Evolutionary conservation across 2,113 vertebrate genomes (phyloP).

Genomic region (Ictalurus punctatus): DNA sequence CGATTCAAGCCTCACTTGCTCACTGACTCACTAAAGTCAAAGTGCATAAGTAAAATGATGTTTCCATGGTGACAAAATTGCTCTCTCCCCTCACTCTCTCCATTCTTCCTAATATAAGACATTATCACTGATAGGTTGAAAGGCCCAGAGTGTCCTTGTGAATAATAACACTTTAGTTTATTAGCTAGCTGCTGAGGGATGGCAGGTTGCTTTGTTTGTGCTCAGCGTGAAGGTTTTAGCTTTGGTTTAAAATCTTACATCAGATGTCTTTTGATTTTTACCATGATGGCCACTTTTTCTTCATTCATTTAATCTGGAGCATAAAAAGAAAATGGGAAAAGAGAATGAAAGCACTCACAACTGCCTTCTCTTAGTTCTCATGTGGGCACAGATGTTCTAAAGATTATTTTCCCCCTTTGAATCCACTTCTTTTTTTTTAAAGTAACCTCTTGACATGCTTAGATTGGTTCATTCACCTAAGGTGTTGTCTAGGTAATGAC

Average conservation of each 20-base stretch:
- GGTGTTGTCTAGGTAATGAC: neutral
- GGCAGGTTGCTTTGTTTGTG: constrained; percentile 15
- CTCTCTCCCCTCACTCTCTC: constrained; percentile 2
- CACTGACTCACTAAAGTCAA: constrained; percentile 6
- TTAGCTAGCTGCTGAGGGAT: neutral
- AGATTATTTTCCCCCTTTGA: neutral
- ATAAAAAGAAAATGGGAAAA: constrained; percentile 20
- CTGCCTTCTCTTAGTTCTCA: neutral
- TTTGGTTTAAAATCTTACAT: neutral
- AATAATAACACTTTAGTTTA: constrained; percentile 42
- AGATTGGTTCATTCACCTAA: neutral
- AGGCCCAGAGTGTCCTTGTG: constrained; percentile 41
- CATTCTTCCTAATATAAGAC: constrained; percentile 43
- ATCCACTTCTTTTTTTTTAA: neutral
- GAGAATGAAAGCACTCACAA: constrained; percentile 30
- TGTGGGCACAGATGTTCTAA: neutral
- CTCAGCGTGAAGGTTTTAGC: constrained; percentile 15
- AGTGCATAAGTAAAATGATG: constrained; percentile 22
- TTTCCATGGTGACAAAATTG: constrained; percentile 37
- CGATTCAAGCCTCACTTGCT: constrained; percentile 8
- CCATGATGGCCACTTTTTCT: neutral
- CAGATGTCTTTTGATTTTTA: neutral
- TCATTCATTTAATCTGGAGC: constrained; percentile 11
- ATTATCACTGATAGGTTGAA: constrained; percentile 44
- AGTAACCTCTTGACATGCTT: neutral